Conservation (phyloP, 1,140 invertebrate genomes). For the Plectrocnemia conspersa region DNA sequence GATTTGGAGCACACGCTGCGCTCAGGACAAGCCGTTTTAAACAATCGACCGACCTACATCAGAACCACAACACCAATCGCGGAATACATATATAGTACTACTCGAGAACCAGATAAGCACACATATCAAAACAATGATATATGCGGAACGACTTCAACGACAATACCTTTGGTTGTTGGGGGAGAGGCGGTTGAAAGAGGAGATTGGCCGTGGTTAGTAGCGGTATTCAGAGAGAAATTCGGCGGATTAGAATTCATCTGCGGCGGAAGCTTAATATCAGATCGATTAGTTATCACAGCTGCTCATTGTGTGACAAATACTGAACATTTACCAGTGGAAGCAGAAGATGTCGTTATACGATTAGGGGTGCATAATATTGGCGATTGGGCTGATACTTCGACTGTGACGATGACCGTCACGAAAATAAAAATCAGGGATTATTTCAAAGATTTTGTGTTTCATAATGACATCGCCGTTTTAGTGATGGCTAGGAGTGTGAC, state of each 20-base stretch:
- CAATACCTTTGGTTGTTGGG: constrained; percentile 40
- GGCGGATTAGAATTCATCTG: constrained; percentile 45
- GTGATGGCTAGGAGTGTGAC: constrained; percentile 36
- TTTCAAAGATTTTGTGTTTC: constrained; percentile 30
- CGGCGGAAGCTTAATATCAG: constrained; percentile 38
- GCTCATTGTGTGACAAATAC: constrained; percentile 35
- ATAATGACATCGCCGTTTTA: constrained; percentile 48
- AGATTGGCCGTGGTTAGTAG: constrained; percentile 54
- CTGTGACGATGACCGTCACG: constrained; percentile 37
- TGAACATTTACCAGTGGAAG: neutral
- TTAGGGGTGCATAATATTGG: constrained; percentile 41
- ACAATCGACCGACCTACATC: constrained; percentile 16
- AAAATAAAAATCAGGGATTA: constrained; percentile 33
- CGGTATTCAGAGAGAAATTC: constrained; percentile 43
- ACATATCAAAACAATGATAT: constrained; percentile 16
- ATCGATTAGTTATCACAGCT: constrained; percentile 38
- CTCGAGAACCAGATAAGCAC: neutral
- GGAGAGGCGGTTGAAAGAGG: constrained; percentile 40
- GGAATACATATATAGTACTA: neutral
- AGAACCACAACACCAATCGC: neutral
- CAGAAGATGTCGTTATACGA: constrained; percentile 38
- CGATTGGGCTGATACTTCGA: constrained; percentile 38
- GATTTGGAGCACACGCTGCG: constrained; percentile 41
- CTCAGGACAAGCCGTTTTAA: constrained; percentile 33
- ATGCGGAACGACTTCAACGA: constrained; percentile 39